A percentile compares a stretch with the other conserved stretches of the same genome.
phyloP scores from a whole-genome alignment of 2,888 invertebrate genomes.

The Baronia brevicornis region DNA sequence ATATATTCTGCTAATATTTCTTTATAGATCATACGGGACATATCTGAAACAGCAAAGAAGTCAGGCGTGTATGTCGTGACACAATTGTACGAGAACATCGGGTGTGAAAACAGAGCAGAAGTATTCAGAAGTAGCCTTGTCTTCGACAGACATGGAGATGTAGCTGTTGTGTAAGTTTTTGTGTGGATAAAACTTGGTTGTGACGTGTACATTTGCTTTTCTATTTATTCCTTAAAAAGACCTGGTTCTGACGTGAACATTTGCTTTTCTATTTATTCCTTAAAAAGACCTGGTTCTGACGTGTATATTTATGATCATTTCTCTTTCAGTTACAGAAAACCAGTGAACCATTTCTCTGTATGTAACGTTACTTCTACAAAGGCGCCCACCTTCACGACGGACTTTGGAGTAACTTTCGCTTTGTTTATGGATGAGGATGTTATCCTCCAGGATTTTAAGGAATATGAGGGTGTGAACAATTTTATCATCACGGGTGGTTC shows the following conservation, averaged over 20 bases:
- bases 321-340: constrained; percentile 46
- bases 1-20: constrained; percentile 2
- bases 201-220: too few species aligned
- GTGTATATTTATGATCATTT: constrained; percentile 5
- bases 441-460: constrained; percentile 27
- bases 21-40: constrained; percentile 27
- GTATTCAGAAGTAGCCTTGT: constrained; percentile 44
- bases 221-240: neutral
- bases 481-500: constrained; percentile 37
- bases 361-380: constrained; percentile 34
- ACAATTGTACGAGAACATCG: constrained; percentile 34
- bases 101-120: constrained; percentile 32
- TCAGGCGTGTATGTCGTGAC: constrained; percentile 41
- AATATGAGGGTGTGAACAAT: constrained; percentile 33
- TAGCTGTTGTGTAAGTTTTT: constrained; percentile 48
- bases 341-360: constrained; percentile 24
- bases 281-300: too few species aligned
- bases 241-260: too few species aligned
- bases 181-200: neutral
- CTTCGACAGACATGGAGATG: constrained; percentile 44
- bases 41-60: constrained; percentile 40
- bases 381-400: constrained; percentile 38
- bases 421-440: constrained; percentile 51
- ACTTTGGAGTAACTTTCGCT: constrained; percentile 53
- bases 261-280: neutral